Percentiles rank a stretch among this genome's conserved stretches.
Evolutionary conservation across 2,888 invertebrate species (phyloP).

Genomic region (Rotaria sp.): DNA sequence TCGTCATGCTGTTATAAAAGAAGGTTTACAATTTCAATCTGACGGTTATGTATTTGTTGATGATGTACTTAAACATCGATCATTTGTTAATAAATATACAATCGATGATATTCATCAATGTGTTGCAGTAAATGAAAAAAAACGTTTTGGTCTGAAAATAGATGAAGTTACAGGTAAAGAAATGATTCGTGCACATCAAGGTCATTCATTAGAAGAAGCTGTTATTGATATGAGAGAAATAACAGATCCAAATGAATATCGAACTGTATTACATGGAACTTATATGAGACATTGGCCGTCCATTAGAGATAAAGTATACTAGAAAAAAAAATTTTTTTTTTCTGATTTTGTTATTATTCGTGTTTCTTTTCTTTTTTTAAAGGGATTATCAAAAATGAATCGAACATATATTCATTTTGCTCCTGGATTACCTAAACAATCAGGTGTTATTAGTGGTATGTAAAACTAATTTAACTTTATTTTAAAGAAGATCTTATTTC

Average conservation of each 20-base stretch:
- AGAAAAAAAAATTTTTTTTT: background rate
- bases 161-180: constrained; percentile 56
- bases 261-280: constrained; percentile 69
- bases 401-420: constrained; percentile 74
- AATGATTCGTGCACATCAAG: constrained; percentile 73
- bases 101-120: constrained; percentile 62
- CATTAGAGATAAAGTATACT: constrained; percentile 57
- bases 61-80: constrained; percentile 60
- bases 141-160: constrained; percentile 63
- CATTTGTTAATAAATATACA: constrained; percentile 56
- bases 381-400: constrained; percentile 68
- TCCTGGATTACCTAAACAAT: constrained; percentile 57
- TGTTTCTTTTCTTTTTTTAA: too few relatives aligned
- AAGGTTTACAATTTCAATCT: constrained; percentile 60
- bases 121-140: constrained; percentile 65
- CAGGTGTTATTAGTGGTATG: constrained; percentile 61
- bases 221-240: constrained; percentile 57
- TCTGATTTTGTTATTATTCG: background rate
- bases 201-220: constrained; percentile 63
- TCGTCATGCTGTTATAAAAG: constrained; percentile 67
- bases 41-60: constrained; percentile 67
- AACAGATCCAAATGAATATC: constrained; percentile 53
- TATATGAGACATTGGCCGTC: constrained; percentile 63
- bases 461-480: background rate
- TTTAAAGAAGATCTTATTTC: background rate